A percentile compares a stretch with the other conserved stretches of the same genome.
Evolutionary conservation across 2,888 invertebrate species (phyloP).

Genomic region (Opisthograptis luteolata): DNA sequence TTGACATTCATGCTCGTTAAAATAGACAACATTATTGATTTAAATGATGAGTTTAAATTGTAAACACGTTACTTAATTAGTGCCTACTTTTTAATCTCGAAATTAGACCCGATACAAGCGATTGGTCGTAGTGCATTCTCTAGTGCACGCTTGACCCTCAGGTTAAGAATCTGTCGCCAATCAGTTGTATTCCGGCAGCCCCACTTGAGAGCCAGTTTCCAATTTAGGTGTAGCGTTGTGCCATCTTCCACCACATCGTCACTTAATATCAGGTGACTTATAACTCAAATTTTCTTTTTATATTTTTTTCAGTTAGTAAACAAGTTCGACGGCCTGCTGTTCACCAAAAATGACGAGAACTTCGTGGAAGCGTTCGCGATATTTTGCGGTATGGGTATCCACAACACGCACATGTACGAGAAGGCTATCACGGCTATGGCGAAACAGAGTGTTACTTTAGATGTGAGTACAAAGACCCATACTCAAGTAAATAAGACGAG

Average conservation of each 20-base stretch:
- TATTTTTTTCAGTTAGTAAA: constrained; percentile 89
- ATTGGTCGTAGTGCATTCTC: too few relatives aligned
- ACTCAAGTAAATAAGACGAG: neutral
- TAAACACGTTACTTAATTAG: neutral
- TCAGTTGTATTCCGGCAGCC: too few relatives aligned
- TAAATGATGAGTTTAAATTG: neutral
- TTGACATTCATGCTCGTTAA: constrained; percentile 19
- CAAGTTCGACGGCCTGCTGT: constrained; percentile 95
- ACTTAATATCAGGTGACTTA: too few relatives aligned
- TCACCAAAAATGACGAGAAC: constrained; percentile 98
- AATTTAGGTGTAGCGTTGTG: too few relatives aligned
- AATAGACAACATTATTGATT: neutral
- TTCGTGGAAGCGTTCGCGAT: constrained; percentile 98
- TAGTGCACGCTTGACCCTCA: too few relatives aligned
- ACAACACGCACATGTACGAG: constrained; percentile 99
- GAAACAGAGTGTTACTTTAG: constrained; percentile 97
- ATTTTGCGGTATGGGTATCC: constrained; percentile 98
- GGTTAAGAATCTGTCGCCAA: too few relatives aligned
- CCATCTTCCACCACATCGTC: too few relatives aligned
- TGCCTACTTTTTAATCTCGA: too few relatives aligned
- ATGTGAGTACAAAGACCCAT: constrained; percentile 85
- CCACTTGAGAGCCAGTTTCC: too few relatives aligned
- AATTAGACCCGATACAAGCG: too few relatives aligned
- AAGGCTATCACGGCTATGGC: constrained; percentile 98
- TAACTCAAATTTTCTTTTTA: neutral